Conservation (phyloP, 2,113 vertebrate species). For the Nothobranchius kuhntae region DNA sequence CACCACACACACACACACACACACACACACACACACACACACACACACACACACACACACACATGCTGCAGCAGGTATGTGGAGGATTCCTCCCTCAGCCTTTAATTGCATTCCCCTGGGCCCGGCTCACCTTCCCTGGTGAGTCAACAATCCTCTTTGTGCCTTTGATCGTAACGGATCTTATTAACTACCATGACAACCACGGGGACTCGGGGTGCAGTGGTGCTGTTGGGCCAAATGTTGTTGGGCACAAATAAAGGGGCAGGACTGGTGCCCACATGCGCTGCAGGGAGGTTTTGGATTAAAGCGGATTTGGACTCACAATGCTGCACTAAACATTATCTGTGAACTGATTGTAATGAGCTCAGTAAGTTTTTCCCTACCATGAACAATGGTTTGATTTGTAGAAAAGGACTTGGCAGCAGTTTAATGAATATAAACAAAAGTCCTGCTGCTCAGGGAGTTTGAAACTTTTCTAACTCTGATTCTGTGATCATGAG, state of each 20-base stretch:
- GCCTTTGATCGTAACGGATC: slow-evolving; percentile 56
- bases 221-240: background rate
- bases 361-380: background rate
- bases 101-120: slow-evolving; percentile 57
- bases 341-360: slow-evolving; percentile 38
- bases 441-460: background rate
- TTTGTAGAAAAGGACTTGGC: background rate
- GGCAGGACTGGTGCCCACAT: background rate
- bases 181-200: slow-evolving; percentile 59
- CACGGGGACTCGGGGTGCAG: slow-evolving; percentile 26
- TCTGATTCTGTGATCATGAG: background rate
- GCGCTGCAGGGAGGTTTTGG: slow-evolving; percentile 17
- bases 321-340: slow-evolving; percentile 20
- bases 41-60: too few species aligned
- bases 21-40: background rate
- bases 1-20: background rate
- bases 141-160: slow-evolving; percentile 48
- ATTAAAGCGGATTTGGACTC: slow-evolving; percentile 30
- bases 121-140: slow-evolving; percentile 32
- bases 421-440: background rate
- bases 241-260: slow-evolving; percentile 46
- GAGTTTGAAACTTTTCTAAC: background rate
- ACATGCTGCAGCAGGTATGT: slow-evolving; percentile 28
- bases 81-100: slow-evolving; percentile 28
- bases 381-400: slow-evolving; percentile 7